Conservation (phyloP, 2,797 vertebrate genomes). For the Scleropages formosus region DNA sequence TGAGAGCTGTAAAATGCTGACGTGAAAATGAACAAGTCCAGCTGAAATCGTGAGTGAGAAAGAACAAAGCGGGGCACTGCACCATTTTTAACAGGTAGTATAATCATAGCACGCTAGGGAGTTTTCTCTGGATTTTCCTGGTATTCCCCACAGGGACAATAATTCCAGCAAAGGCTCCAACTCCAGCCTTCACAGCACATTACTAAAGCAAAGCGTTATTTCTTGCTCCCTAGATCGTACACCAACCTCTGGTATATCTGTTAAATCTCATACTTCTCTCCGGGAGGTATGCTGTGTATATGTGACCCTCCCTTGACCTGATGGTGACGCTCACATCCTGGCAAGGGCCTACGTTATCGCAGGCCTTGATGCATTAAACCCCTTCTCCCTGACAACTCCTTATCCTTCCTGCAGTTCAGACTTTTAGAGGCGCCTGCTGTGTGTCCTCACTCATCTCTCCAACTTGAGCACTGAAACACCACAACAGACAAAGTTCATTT, state of each 20-base stretch:
- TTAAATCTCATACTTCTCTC: constrained; percentile 11
- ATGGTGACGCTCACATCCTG: constrained; percentile 23
- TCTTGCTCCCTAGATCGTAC: constrained; percentile 47
- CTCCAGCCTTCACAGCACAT: constrained; percentile 38
- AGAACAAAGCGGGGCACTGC: too few species aligned
- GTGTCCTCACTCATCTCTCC: constrained; percentile 48
- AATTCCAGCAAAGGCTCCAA: constrained; percentile 43
- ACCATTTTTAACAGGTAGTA: neutral
- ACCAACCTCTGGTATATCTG: constrained; percentile 32
- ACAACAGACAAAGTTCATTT: constrained; percentile 41
- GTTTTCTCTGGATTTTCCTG: constrained; percentile 43
- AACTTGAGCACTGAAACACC: constrained; percentile 26
- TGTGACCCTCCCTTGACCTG: constrained; percentile 19
- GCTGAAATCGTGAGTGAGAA: too few species aligned
- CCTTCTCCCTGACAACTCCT: constrained; percentile 48
- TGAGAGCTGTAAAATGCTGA: neutral
- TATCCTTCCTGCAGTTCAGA: constrained; percentile 48
- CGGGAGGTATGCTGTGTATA: constrained; percentile 17
- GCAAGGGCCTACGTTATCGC: constrained; percentile 1
- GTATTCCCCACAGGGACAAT: constrained; percentile 32
- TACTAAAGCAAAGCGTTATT: constrained; percentile 36
- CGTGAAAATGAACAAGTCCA: too few species aligned
- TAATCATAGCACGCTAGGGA: constrained; percentile 39
- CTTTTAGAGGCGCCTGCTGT: constrained; percentile 37
- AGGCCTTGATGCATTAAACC: constrained; percentile 8